Evolutionary conservation across 2,113 vertebrate genomes (phyloP).

Genomic region (Xiphophorus couchianus): DNA sequence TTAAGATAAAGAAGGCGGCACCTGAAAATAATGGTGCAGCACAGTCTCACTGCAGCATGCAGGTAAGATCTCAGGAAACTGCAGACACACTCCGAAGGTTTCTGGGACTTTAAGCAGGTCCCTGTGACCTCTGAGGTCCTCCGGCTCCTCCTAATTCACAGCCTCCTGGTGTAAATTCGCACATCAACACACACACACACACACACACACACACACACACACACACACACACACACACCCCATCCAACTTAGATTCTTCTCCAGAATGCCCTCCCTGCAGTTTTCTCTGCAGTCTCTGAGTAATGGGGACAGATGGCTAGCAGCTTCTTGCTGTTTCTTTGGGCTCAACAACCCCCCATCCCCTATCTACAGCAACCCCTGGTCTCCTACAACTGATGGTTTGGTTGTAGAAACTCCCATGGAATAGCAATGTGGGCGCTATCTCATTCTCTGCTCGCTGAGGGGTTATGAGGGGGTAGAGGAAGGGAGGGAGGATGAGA

Average conservation of each 20-base stretch:
- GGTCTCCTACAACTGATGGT: slow-evolving; percentile 67
- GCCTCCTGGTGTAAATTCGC: slow-evolving; percentile 12
- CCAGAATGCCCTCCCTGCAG: slow-evolving; percentile 20
- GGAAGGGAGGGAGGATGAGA: slow-evolving; percentile 15
- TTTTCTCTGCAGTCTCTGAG: slow-evolving; percentile 61
- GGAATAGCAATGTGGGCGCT: slow-evolving; percentile 71
- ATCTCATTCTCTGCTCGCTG: slow-evolving; percentile 53
- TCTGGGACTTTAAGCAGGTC: slow-evolving; percentile 6
- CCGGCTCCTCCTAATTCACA: slow-evolving; percentile 17
- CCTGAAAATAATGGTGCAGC: slow-evolving; percentile 2
- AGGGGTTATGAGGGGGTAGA: slow-evolving; percentile 42
- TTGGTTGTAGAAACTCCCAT: slow-evolving; percentile 65
- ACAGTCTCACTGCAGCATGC: slow-evolving; percentile 3
- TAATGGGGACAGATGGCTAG: slow-evolving; percentile 74
- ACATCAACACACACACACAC: background rate
- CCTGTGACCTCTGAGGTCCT: slow-evolving; percentile 9
- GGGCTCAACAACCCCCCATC: slow-evolving; percentile 40
- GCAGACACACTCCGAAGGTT: slow-evolving; percentile 6
- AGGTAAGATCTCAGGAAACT: slow-evolving; percentile 17
- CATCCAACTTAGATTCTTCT: slow-evolving; percentile 13
- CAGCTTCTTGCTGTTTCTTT: slow-evolving; percentile 71
- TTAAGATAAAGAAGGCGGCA: slow-evolving; percentile 38
- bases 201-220: background rate
- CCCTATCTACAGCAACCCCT: slow-evolving; percentile 39
- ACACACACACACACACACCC: background rate